These are phyloP conservation scores for Acanthornis magna DNA, from an alignment of 2,797 vertebrate species.

Conservation along the genomic window DNA sequence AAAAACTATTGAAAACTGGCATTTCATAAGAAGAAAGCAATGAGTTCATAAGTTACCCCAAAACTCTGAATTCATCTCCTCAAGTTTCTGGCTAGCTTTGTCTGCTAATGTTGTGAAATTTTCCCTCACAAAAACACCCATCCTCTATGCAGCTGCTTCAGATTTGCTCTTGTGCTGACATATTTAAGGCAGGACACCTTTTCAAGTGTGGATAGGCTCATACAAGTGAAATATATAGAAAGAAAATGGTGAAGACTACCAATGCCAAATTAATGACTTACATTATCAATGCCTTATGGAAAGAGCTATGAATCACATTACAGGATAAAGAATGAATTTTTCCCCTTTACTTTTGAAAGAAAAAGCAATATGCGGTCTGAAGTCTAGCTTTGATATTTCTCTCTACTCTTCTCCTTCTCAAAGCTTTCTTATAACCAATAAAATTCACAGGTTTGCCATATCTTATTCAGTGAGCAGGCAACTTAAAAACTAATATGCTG, in stretches of 20 bases:
- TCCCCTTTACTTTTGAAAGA: not conserved
- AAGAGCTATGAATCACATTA: not conserved
- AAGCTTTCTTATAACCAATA: slow-evolving; percentile 25
- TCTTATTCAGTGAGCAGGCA: slow-evolving; percentile 31
- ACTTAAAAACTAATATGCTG: slow-evolving; percentile 45
- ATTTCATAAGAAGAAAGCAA: not conserved
- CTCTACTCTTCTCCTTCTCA: not conserved
- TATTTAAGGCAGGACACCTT: not conserved
- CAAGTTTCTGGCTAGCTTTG: not conserved
- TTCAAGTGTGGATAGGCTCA: not conserved
- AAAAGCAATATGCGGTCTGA: slow-evolving; percentile 2
- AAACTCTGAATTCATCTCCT: not conserved
- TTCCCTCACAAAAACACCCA: not conserved
- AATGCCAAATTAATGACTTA: not conserved
- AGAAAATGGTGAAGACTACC: not conserved
- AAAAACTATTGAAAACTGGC: not conserved
- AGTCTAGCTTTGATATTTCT: slow-evolving; percentile 24
- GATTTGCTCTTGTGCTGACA: not conserved
- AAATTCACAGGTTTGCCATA: not conserved
- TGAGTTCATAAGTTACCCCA: not conserved
- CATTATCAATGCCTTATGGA: not conserved
- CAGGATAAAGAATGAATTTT: not conserved
- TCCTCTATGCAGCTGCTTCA: not conserved
- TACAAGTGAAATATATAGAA: not conserved
- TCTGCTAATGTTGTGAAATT: not conserved